Evolutionary conservation across 2,888 invertebrate genomes (phyloP).

Genomic region (Pemphredon lugubris): DNA sequence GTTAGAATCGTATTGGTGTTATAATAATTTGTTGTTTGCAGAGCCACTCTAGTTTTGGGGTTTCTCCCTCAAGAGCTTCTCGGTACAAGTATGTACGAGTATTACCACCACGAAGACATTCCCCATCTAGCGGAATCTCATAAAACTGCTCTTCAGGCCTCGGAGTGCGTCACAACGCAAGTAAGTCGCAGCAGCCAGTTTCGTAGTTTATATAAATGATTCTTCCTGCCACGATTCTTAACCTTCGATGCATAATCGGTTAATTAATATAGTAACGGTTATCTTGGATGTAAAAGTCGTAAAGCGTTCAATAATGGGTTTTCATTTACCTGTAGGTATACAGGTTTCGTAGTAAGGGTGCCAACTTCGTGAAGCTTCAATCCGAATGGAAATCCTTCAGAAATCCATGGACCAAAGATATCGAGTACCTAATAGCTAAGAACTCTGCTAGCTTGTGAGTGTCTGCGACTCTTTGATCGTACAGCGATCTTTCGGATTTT

Average conservation of each 20-base stretch:
- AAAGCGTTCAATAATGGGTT: neutral
- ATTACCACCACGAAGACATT: constrained; percentile 92
- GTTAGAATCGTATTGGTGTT: no score
- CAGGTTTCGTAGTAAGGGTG: constrained; percentile 91
- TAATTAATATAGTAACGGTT: no score
- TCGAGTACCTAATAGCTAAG: constrained; percentile 94
- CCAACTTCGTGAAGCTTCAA: constrained; percentile 87
- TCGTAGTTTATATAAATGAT: constrained; percentile 20
- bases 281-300: no score
- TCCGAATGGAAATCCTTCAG: constrained; percentile 94
- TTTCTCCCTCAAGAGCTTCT: constrained; percentile 96
- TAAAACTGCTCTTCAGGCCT: constrained; percentile 87
- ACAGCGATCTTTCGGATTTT: neutral
- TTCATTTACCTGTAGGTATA: constrained; percentile 82
- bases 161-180: constrained; percentile 85
- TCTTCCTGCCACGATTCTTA: no score
- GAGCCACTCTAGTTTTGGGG: constrained; percentile 93
- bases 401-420: constrained; percentile 98
- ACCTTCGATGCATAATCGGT: no score
- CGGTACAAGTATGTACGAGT: constrained; percentile 96
- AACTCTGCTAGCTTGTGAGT: constrained; percentile 89
- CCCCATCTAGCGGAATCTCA: constrained; percentile 91
- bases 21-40: constrained; percentile 80
- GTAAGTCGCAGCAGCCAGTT: constrained; percentile 60
- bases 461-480: neutral